Conservation (phyloP, 2,113 vertebrate genomes). For the Epinephelus lanceolatus region DNA sequence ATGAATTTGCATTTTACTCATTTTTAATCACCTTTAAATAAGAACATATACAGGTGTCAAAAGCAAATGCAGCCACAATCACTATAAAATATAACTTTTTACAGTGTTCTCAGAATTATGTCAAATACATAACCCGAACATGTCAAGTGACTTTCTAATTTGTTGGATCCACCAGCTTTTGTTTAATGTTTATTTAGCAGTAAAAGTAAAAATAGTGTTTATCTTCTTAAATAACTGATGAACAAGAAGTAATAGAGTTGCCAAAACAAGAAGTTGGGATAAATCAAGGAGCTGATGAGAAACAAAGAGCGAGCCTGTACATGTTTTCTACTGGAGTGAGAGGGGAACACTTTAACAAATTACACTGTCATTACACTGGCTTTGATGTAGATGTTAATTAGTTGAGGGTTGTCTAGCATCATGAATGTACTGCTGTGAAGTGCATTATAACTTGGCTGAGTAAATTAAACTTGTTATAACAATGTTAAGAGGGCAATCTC, state of each 20-base stretch:
- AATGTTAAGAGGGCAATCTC: background rate
- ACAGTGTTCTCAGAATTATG: background rate
- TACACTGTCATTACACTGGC: constrained; percentile 19
- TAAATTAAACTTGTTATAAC: constrained; percentile 19
- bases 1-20: background rate
- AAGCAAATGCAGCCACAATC: background rate
- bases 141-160: background rate
- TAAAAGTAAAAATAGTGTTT: background rate
- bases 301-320: background rate
- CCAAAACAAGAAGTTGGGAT: background rate
- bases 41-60: background rate
- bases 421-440: background rate
- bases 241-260: background rate
- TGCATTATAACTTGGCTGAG: background rate
- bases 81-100: background rate
- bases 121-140: background rate
- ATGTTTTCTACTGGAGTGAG: background rate
- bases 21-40: constrained; percentile 1
- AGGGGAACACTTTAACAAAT: constrained; percentile 21
- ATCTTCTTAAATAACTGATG: background rate
- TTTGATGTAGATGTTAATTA: constrained; percentile 49
- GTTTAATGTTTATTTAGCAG: background rate
- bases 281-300: background rate
- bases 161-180: background rate
- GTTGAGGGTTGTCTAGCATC: background rate